Conservation (phyloP, 2,113 vertebrate genomes). For the Bos indicus region DNA sequence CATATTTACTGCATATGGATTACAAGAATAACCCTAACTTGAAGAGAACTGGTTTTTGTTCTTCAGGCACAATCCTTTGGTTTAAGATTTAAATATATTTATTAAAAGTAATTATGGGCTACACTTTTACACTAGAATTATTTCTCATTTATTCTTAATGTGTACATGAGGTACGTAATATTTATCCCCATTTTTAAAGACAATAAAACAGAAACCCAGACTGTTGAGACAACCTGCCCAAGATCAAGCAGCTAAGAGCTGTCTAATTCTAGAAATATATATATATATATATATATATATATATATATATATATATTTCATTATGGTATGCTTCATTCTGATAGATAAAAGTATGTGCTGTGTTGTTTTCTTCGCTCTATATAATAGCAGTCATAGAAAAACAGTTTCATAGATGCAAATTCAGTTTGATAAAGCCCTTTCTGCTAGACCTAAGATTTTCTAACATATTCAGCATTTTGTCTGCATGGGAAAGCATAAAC, state of each 20-base stretch:
- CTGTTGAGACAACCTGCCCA: background rate
- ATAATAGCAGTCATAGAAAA: background rate
- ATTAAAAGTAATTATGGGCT: background rate
- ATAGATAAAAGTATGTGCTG: background rate
- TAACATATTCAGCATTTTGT: background rate
- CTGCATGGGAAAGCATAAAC: background rate
- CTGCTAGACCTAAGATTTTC: background rate
- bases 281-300: background rate
- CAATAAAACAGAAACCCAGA: background rate
- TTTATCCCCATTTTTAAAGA: constrained; percentile 15
- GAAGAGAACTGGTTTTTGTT: background rate
- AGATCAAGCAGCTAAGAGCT: background rate
- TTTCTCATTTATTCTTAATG: constrained; percentile 19
- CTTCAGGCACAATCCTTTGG: background rate
- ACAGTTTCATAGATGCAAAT: background rate
- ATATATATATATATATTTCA: background rate
- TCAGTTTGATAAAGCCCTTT: background rate
- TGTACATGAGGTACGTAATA: background rate
- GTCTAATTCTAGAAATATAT: background rate
- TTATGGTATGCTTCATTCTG: background rate
- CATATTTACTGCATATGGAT: background rate
- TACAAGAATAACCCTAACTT: background rate
- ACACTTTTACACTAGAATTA: background rate
- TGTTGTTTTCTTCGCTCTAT: background rate
- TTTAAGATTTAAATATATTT: background rate